These are phyloP conservation scores for Corynorhinus townsendii DNA, from an alignment of 2,113 vertebrate species.

Conservation along the genomic window DNA sequence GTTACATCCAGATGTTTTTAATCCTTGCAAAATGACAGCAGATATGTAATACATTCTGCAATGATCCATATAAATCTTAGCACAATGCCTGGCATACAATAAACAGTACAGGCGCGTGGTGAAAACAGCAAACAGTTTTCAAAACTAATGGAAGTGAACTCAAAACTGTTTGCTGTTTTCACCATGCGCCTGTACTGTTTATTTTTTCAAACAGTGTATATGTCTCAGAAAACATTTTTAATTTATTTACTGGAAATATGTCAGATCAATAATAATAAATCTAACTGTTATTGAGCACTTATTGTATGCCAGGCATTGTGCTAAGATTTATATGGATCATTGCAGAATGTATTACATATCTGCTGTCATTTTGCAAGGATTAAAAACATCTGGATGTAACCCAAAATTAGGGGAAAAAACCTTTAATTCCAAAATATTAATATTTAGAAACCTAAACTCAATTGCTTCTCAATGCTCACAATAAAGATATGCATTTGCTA, in stretches of 20 bases:
- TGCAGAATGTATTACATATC: slow-evolving; percentile 9
- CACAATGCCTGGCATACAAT: no score
- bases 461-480: slow-evolving; percentile 13
- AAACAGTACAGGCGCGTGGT: no score
- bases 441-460: slow-evolving; percentile 39
- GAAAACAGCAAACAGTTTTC: no score
- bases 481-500: slow-evolving; percentile 21
- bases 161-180: background rate
- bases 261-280: slow-evolving; percentile 41
- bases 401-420: slow-evolving; percentile 35
- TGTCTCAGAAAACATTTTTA: slow-evolving; percentile 26
- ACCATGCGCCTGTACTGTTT: background rate
- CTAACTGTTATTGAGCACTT: slow-evolving; percentile 57
- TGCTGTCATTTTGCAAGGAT: slow-evolving; percentile 48
- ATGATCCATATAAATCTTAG: no score
- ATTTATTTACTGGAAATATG: slow-evolving; percentile 35
- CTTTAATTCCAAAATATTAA: slow-evolving; percentile 30
- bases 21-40: no score
- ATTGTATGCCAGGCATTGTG: slow-evolving; percentile 28
- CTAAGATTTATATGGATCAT: slow-evolving; percentile 21
- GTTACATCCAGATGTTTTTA: no score
- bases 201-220: background rate
- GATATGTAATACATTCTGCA: no score
- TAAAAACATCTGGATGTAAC: slow-evolving; percentile 73
- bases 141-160: no score